Evolutionary conservation across 2,797 vertebrate species (phyloP).

Genomic region (Melopsittacus undulatus): DNA sequence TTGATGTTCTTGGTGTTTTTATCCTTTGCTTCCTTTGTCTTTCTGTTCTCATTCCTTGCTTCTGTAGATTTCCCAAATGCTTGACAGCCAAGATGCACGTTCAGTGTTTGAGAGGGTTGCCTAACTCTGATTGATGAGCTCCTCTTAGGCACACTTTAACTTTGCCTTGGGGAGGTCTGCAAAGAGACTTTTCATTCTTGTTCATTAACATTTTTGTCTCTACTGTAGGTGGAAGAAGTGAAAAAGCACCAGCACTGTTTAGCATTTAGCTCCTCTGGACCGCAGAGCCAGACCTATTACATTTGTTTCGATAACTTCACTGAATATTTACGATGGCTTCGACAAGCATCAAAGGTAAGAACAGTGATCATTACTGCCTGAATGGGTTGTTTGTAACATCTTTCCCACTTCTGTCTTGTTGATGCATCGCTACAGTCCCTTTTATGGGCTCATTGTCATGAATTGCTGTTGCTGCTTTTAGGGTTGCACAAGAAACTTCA

Average conservation of each 20-base stretch:
- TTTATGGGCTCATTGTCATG: background rate
- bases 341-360: slow-evolving; percentile 93
- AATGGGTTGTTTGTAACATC: background rate
- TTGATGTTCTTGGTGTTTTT: background rate
- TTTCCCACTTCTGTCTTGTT: background rate
- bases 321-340: slow-evolving; percentile 95
- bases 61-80: background rate
- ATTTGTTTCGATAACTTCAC: slow-evolving; percentile 97
- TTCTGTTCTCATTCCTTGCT: background rate
- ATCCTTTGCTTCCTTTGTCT: background rate
- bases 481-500: background rate
- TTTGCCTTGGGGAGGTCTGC: background rate
- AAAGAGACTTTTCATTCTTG: background rate
- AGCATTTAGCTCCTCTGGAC: slow-evolving; percentile 95
- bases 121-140: background rate
- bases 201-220: background rate
- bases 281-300: slow-evolving; percentile 97
- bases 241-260: slow-evolving; percentile 98
- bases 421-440: background rate
- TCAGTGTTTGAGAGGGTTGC: background rate
- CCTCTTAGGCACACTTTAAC: background rate
- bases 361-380: background rate
- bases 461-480: background rate
- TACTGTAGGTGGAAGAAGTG: slow-evolving; percentile 93
- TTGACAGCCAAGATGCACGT: background rate